These are phyloP conservation scores for Rhynchonycteris naso DNA, from an alignment of 2,797 vertebrate species.

Conservation along the genomic window DNA sequence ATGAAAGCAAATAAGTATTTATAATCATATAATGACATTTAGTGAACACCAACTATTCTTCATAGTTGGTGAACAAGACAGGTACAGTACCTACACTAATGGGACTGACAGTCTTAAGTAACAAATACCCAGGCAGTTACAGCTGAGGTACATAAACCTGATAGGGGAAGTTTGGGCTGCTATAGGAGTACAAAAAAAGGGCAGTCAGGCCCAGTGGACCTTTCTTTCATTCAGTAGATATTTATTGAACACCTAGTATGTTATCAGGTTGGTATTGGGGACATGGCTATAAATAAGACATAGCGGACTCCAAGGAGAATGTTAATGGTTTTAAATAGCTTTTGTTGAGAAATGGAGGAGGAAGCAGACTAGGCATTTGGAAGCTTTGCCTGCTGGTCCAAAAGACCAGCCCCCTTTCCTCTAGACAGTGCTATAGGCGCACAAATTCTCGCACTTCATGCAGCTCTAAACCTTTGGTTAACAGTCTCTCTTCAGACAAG, in stretches of 20 bases:
- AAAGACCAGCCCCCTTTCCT: background rate
- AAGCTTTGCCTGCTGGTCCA: background rate
- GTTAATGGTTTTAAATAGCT: background rate
- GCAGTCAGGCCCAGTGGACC: background rate
- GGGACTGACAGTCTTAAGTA: background rate
- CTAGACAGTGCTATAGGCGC: background rate
- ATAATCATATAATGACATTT: background rate
- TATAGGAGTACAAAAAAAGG: background rate
- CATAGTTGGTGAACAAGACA: background rate
- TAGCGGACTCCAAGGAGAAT: background rate
- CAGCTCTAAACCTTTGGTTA: background rate
- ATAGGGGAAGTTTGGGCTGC: background rate
- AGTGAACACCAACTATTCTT: background rate
- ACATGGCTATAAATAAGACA: background rate
- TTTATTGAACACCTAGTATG: background rate
- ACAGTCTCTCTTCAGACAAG: background rate
- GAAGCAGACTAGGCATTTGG: background rate
- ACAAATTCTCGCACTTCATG: background rate
- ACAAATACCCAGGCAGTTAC: background rate
- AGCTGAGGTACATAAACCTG: background rate
- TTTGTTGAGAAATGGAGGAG: slow-evolving; percentile 15
- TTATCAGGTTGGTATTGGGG: background rate
- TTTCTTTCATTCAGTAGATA: background rate
- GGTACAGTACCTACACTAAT: background rate
- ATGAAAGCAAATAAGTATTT: background rate